Conservation (phyloP, 2,888 invertebrate genomes). For the Phasia obesa region DNA sequence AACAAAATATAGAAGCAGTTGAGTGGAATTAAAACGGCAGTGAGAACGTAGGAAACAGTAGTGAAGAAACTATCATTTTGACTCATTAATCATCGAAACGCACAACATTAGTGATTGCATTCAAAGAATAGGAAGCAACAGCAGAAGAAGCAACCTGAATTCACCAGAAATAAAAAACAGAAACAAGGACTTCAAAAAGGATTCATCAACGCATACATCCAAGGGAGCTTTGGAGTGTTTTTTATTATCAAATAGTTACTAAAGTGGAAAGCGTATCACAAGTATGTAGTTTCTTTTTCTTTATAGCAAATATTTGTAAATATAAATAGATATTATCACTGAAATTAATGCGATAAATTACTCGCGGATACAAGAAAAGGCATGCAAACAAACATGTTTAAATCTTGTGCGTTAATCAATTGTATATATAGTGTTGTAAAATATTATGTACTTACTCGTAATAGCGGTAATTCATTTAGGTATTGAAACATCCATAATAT, state of each 20-base stretch:
- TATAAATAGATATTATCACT: conserved; percentile 5
- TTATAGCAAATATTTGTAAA: conserved; percentile 21
- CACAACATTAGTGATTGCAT: conserved; percentile 69
- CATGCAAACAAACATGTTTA: background rate
- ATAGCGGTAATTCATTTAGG: background rate
- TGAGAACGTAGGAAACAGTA: conserved; percentile 27
- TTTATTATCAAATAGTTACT: conserved; percentile 63
- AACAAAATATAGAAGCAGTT: conserved; percentile 6
- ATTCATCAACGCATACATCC: conserved; percentile 11
- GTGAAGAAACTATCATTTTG: conserved; percentile 45
- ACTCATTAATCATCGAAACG: conserved; percentile 69
- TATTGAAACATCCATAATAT: too few relatives aligned
- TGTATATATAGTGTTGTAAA: background rate
- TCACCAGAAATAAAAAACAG: conserved; percentile 9
- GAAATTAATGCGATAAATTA: background rate
- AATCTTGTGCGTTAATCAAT: background rate
- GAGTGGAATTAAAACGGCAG: conserved; percentile 23
- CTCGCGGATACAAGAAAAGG: background rate
- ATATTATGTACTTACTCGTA: background rate
- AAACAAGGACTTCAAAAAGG: conserved; percentile 9
- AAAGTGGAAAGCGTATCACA: conserved; percentile 67
- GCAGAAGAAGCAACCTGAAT: background rate
- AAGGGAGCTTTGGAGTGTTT: conserved; percentile 47
- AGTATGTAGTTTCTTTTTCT: conserved; percentile 64
- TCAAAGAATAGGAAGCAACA: conserved; percentile 25